These are phyloP conservation scores for Balearica regulorum DNA, from an alignment of 2,797 vertebrate species.

Conservation along the genomic window DNA sequence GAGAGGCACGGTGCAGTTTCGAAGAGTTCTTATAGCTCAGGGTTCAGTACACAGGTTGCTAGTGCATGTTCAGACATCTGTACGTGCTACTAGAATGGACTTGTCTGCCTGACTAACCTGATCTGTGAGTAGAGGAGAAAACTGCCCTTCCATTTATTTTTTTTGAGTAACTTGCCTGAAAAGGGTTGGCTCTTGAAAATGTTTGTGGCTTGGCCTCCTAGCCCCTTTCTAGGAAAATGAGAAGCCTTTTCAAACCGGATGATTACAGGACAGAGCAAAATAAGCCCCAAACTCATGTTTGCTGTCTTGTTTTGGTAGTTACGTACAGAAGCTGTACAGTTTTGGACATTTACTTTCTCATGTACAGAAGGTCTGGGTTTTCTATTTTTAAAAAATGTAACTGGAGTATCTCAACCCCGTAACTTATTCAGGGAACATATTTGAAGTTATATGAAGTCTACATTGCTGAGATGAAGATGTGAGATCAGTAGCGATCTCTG, in stretches of 20 bases:
- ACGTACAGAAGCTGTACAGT: not conserved
- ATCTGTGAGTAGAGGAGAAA: not conserved
- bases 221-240: conserved; percentile 32
- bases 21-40: not conserved
- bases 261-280: not conserved
- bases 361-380: not conserved
- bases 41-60: not conserved
- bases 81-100: conserved; percentile 21
- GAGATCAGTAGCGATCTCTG: not conserved
- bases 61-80: conserved; percentile 18
- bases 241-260: not conserved
- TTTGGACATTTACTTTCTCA: not conserved
- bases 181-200: not conserved
- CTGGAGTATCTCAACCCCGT: not conserved
- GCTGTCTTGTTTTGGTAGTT: not conserved
- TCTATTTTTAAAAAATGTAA: not conserved
- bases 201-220: conserved; percentile 6
- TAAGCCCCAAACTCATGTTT: not conserved
- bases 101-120: conserved; percentile 44
- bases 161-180: not conserved
- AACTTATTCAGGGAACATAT: not conserved
- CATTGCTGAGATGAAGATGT: not conserved
- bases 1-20: not conserved
- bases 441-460: not conserved
- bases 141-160: not conserved